These are phyloP conservation scores for Cheilosia urbana DNA, from an alignment of 2,888 invertebrate genomes.

Conservation along the genomic window DNA sequence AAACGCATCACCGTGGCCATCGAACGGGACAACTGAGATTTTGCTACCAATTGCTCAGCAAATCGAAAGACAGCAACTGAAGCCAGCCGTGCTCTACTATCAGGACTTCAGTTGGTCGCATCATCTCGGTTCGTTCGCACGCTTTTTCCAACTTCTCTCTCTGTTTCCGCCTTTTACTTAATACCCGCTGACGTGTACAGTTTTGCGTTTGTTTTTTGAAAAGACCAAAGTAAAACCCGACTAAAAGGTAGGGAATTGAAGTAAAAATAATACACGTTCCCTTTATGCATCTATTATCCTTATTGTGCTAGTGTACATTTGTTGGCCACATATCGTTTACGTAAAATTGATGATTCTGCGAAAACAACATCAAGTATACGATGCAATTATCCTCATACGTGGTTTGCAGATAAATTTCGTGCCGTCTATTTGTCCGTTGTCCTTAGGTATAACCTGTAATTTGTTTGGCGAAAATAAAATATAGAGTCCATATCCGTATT, in stretches of 20 bases:
- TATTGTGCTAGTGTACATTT: slow-evolving; percentile 9
- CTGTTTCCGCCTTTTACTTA: slow-evolving; percentile 7
- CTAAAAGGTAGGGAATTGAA: slow-evolving; percentile 42
- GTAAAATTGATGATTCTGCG: slow-evolving; percentile 54
- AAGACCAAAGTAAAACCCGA: slow-evolving; percentile 36
- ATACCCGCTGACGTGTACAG: slow-evolving; percentile 39
- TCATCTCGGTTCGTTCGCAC: slow-evolving; percentile 74
- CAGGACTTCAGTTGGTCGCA: slow-evolving; percentile 75
- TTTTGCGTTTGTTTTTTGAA: slow-evolving; percentile 43
- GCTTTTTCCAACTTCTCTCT: slow-evolving; percentile 59
- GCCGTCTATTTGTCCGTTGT: not conserved
- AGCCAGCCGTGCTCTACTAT: slow-evolving; percentile 42
- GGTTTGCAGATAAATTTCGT: slow-evolving; percentile 70
- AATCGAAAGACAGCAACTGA: slow-evolving; percentile 20
- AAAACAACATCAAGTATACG: slow-evolving; percentile 59
- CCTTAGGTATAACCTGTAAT: slow-evolving; percentile 36
- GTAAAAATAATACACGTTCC: not conserved
- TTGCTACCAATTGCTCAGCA: slow-evolving; percentile 64
- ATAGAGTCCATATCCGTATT: slow-evolving; percentile 16
- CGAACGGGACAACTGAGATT: slow-evolving; percentile 58
- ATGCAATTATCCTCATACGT: slow-evolving; percentile 72
- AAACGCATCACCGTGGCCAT: slow-evolving; percentile 50
- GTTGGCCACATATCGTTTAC: slow-evolving; percentile 42
- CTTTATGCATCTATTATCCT: slow-evolving; percentile 44
- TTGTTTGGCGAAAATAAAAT: slow-evolving; percentile 24